Evolutionary conservation across 2,888 invertebrate genomes (phyloP).

Genomic region (Catonia carolina): DNA sequence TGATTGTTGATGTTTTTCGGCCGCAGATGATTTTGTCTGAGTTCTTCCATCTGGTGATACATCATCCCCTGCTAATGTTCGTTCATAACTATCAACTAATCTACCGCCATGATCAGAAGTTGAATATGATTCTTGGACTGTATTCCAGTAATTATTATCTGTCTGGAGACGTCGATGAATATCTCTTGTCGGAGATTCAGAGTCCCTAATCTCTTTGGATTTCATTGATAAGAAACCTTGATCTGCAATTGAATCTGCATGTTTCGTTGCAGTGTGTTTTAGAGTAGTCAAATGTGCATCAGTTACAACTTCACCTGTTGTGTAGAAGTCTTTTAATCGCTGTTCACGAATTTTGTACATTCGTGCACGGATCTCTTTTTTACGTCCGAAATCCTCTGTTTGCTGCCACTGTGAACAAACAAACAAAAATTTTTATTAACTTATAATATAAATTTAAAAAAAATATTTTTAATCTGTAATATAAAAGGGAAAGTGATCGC

Average conservation of each 20-base stretch:
- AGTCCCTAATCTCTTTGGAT: conserved; percentile 71
- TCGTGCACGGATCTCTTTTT: conserved; percentile 79
- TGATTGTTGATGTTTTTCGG: conserved; percentile 22
- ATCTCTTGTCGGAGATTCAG: conserved; percentile 65
- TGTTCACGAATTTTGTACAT: conserved; percentile 79
- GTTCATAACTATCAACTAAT: conserved; percentile 22
- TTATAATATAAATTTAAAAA: no score
- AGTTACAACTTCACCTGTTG: conserved; percentile 44
- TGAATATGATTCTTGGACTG: conserved; percentile 28
- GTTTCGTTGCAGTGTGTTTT: conserved; percentile 39
- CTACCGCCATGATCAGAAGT: conserved; percentile 23
- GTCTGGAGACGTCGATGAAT: conserved; percentile 33
- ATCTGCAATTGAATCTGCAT: conserved; percentile 65
- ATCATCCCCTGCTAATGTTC: conserved; percentile 23
- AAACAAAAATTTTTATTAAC: no score
- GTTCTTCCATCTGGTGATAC: conserved; percentile 22
- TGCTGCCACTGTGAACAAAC: conserved; percentile 70
- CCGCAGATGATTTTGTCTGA: conserved; percentile 23
- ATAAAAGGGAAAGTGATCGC: no score
- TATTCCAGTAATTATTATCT: conserved; percentile 29
- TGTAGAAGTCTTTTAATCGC: conserved; percentile 67
- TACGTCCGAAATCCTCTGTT: conserved; percentile 76
- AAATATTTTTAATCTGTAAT: no score
- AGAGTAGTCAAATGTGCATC: conserved; percentile 22
- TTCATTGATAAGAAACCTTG: conserved; percentile 72